Conservation (phyloP, 2,888 invertebrate genomes). For the Melanargia galathea region DNA sequence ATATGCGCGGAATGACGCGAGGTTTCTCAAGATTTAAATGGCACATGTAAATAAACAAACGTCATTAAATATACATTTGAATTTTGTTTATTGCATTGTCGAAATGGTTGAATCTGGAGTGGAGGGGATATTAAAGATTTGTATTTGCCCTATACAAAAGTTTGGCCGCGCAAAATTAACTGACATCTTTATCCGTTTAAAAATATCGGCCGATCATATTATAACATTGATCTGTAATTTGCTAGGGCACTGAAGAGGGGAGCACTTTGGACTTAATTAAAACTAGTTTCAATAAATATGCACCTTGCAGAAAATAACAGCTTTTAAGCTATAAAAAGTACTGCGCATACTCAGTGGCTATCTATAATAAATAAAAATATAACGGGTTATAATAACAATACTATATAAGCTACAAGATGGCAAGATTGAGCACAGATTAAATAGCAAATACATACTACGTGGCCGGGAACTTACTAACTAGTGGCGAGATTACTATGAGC, state of each 20-base stretch:
- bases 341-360: neutral
- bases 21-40: too few relatives aligned
- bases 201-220: neutral
- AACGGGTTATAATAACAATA: constrained; percentile 6
- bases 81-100: too few relatives aligned
- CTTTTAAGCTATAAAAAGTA: constrained; percentile 4
- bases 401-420: constrained; percentile 32
- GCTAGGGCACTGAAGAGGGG: neutral
- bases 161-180: too few relatives aligned
- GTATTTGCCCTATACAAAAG: too few relatives aligned
- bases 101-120: too few relatives aligned
- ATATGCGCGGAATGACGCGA: too few relatives aligned
- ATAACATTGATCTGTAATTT: too few relatives aligned
- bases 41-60: too few relatives aligned
- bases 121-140: too few relatives aligned
- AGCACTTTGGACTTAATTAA: neutral
- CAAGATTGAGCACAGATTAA: constrained; percentile 51
- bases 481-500: constrained; percentile 64
- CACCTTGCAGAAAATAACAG: constrained; percentile 8
- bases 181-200: neutral
- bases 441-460: constrained; percentile 45
- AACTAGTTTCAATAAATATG: neutral
- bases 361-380: constrained; percentile 7
- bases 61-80: too few relatives aligned
- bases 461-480: constrained; percentile 51